These are phyloP conservation scores for Lasioglossum leucozonium DNA, from an alignment of 2,888 invertebrate genomes.

Conservation along the genomic window DNA sequence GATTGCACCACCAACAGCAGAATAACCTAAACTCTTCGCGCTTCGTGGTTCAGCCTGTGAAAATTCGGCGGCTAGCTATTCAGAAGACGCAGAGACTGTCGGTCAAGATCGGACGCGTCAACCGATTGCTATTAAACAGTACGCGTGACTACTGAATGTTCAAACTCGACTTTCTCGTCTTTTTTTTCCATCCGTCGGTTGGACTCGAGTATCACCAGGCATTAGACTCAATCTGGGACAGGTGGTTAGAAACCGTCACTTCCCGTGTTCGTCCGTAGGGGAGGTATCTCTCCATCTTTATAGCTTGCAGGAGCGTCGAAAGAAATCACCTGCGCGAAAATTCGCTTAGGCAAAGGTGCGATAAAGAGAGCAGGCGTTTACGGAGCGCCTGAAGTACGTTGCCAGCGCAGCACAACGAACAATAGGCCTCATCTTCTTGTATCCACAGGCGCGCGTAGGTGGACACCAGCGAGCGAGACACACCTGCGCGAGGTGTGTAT, in stretches of 20 bases:
- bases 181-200: no score
- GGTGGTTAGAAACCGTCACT: not conserved
- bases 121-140: no score
- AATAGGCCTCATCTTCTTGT: constrained; percentile 60
- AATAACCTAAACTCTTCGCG: no score
- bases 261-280: not conserved
- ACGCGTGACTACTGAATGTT: no score
- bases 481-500: constrained; percentile 1
- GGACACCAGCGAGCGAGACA: not conserved
- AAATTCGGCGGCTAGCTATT: no score
- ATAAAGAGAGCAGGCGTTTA: constrained; percentile 41
- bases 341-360: constrained; percentile 61
- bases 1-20: no score
- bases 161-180: no score
- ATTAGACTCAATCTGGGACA: not conserved
- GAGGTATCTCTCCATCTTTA: constrained; percentile 27
- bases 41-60: no score
- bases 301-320: constrained; percentile 19
- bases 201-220: not conserved
- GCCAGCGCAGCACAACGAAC: constrained; percentile 65
- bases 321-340: constrained; percentile 62
- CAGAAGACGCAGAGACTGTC: no score
- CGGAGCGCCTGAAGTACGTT: constrained; percentile 44
- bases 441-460: constrained; percentile 25
- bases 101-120: no score